Evolutionary conservation across 30 jellyfish, hydroid and myxozoan genomes (phyloP).

Genomic region (Rhopilema esculentum): DNA sequence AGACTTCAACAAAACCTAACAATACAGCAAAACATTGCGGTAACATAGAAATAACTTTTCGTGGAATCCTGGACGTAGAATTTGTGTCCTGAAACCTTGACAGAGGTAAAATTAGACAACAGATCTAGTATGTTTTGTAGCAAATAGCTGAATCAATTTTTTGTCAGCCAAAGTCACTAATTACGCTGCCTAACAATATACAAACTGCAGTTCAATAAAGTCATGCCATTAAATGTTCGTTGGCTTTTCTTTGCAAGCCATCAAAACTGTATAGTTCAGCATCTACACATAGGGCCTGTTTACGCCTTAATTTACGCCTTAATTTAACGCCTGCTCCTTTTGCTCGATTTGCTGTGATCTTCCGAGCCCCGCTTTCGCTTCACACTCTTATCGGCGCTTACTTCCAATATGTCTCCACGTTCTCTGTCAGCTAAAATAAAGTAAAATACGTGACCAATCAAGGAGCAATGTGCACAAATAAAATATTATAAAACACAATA

Average conservation of each 20-base stretch:
- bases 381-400: background rate
- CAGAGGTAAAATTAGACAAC: too few species aligned
- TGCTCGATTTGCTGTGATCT: slow-evolving; percentile 23
- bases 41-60: too few species aligned
- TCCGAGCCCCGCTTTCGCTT: slow-evolving; percentile 48
- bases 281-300: background rate
- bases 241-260: background rate
- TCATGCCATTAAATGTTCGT: background rate
- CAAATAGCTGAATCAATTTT: background rate
- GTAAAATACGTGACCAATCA: background rate
- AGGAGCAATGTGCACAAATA: background rate
- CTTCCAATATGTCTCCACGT: slow-evolving; percentile 38
- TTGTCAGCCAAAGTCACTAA: background rate
- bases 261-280: background rate
- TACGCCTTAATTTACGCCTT: background rate
- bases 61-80: too few species aligned
- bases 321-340: slow-evolving; percentile 15
- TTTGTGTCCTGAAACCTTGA: too few species aligned
- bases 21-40: too few species aligned
- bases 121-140: background rate
- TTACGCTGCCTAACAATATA: background rate
- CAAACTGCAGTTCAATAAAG: background rate
- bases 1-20: too few species aligned
- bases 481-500: too few species aligned
- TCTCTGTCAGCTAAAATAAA: slow-evolving; percentile 37